Percentiles rank a stretch among this genome's conserved stretches.
phyloP scores from a whole-genome alignment of 92 coral and sea anemone species.

The Phenganax marumi region DNA sequence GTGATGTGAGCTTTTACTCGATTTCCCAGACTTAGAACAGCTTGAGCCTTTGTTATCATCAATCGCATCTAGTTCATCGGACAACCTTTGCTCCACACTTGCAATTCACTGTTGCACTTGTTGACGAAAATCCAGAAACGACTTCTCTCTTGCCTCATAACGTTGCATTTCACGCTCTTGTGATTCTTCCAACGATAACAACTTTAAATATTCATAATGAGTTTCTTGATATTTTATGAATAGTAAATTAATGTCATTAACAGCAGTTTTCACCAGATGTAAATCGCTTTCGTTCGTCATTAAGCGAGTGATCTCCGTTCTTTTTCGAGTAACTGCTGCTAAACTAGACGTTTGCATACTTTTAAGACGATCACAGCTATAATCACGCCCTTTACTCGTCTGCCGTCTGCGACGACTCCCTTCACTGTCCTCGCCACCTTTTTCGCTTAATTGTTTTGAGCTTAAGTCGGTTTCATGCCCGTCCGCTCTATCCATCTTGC shows the following conservation, averaged over 20 bases:
- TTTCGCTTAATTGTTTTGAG: no score
- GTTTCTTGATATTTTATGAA: neutral
- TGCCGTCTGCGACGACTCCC: no score
- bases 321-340: neutral
- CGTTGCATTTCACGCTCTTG: neutral
- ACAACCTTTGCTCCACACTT: neutral
- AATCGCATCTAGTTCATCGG: neutral
- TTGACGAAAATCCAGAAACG: neutral
- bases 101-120: neutral
- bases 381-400: no score
- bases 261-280: neutral
- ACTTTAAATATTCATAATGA: neutral
- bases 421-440: no score
- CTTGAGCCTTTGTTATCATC: no score
- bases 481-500: no score
- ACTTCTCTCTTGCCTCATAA: neutral
- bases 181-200: neutral
- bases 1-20: neutral
- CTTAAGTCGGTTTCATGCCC: no score
- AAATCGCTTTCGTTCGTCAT: neutral
- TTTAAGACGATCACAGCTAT: no score
- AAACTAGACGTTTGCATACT: neutral
- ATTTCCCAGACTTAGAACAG: no score
- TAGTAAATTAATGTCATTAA: neutral
- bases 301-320: neutral